Evolutionary conservation across 2,797 vertebrate genomes (phyloP).

Genomic region (Protonibea diacanthus): DNA sequence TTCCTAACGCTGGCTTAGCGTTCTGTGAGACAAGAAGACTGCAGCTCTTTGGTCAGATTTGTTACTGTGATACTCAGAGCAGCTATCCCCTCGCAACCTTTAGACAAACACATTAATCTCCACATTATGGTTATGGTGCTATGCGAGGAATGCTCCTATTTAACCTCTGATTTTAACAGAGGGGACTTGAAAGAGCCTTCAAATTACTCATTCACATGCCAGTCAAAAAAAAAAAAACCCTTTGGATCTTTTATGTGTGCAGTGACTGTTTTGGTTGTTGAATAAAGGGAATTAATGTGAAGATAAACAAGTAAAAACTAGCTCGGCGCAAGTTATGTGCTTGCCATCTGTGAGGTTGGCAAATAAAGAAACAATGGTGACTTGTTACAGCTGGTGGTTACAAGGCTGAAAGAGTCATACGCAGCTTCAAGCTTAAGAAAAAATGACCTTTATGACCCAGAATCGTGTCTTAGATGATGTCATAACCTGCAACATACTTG

Average conservation of each 20-base stretch:
- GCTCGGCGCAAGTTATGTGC: slow-evolving; percentile 9
- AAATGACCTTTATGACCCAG: background rate
- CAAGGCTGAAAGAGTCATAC: slow-evolving; percentile 9
- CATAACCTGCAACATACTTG: background rate
- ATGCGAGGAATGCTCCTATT: slow-evolving; percentile 76
- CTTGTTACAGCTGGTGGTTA: slow-evolving; percentile 36
- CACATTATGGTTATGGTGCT: slow-evolving; percentile 66
- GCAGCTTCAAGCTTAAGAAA: background rate
- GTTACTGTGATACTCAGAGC: slow-evolving; percentile 48
- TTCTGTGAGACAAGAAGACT: slow-evolving; percentile 53
- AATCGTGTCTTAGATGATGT: background rate
- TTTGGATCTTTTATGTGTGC: slow-evolving; percentile 25
- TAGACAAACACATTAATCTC: slow-evolving; percentile 78
- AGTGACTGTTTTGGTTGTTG: slow-evolving; percentile 37
- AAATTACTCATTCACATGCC: slow-evolving; percentile 65
- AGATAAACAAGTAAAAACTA: slow-evolving; percentile 57
- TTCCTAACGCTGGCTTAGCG: slow-evolving; percentile 39
- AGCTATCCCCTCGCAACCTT: slow-evolving; percentile 56
- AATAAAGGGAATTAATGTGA: slow-evolving; percentile 66
- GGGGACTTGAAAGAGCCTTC: slow-evolving; percentile 63
- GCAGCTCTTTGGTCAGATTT: slow-evolving; percentile 53
- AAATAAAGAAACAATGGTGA: slow-evolving; percentile 57
- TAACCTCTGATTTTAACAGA: slow-evolving; percentile 61
- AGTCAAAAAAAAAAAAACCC: slow-evolving; percentile 26
- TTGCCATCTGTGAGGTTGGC: slow-evolving; percentile 43